Base-by-base conservation (phyloP, 2,797 vertebrate genomes). In the Pogonophryne albipinna region DNA sequence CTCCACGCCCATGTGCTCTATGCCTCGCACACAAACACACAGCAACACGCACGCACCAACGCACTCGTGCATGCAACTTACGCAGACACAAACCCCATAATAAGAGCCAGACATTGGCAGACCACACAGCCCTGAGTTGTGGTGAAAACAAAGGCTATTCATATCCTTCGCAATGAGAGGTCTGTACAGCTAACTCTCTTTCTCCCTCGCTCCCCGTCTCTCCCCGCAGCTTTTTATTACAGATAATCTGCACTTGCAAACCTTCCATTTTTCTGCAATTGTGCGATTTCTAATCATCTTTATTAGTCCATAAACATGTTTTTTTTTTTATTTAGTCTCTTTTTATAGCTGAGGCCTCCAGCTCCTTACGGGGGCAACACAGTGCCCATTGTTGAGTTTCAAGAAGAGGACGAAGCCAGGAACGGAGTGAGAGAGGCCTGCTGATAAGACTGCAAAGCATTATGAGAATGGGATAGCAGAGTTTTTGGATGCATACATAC, bases 71-170 rank as follows among this genome's bases (percentile, higher is more conserved):
- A 89, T 91, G 91, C 91, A 92, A 94, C 93, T 94, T 90, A 92
- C 62, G 76, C 91, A 91, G 91, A 94, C 92, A 93, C 91, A 93
- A 93, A 92, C 89, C 91, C 92, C 92, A 93, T 95, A 96, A 96
- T 95, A 95, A 95, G 94, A 95, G 94, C 94, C 95, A 96, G 94
- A 93, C 93, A 89, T 92, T 95, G 94, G 94, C 94, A 94, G 90
- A 93, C 93, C 93, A 93, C 93, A 92, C 89, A 94, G 92, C 92
- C 90, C 93, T 90, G 93, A 92, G 92, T 93, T 94, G 94, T 94
- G 94, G 94, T 93, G 94, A 93, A 94, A 95, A 95, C 94, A 95
- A 95, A 94, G 92, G 91, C 93, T 95, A 95, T 95, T 95, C 94
- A 95, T 94, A 94, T 94, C 94, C 91, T 86, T 93, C 88, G 93